A percentile compares a stretch with the other conserved stretches of the same genome.
Conservation (phyloP, 2,888 invertebrate species). For the Hipparchia semele region DNA sequence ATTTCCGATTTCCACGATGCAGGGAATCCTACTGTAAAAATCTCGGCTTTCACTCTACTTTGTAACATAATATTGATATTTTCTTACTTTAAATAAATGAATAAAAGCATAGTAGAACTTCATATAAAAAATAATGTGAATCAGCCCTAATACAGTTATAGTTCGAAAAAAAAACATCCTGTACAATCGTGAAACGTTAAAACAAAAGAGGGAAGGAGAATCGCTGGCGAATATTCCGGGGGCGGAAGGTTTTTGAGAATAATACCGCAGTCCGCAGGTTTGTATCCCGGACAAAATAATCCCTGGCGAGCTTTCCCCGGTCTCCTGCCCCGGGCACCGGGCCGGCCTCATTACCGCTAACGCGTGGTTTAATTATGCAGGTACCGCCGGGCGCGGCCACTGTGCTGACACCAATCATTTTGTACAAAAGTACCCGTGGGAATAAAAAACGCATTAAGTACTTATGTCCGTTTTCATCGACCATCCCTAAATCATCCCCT, state of each 20-base stretch:
- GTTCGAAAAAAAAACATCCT: slow-evolving; percentile 1
- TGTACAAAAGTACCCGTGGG: neutral
- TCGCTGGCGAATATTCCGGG: slow-evolving; percentile 22
- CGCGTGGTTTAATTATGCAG: slow-evolving; percentile 45
- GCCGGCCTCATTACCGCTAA: slow-evolving; percentile 37
- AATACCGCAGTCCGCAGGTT: slow-evolving; percentile 18
- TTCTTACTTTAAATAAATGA: no score
- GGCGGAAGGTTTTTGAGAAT: slow-evolving; percentile 16
- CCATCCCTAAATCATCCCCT: no score
- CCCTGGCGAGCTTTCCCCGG: slow-evolving; percentile 17
- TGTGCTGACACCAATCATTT: neutral
- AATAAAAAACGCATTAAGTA: neutral
- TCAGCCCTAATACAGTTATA: neutral
- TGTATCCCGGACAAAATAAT: slow-evolving; percentile 25
- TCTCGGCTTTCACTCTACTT: no score
- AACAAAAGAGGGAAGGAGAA: slow-evolving; percentile 6
- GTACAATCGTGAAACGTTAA: neutral
- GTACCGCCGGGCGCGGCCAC: slow-evolving; percentile 11
- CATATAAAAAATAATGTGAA: no score
- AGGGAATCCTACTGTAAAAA: no score
- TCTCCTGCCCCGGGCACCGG: neutral
- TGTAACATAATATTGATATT: no score
- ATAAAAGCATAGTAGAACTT: no score
- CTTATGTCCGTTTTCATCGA: neutral
- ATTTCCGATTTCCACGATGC: no score